Percentiles rank a stretch among this genome's conserved stretches.
phyloP scores from a whole-genome alignment of 2,113 vertebrate species.

The Phycodurus eques region DNA sequence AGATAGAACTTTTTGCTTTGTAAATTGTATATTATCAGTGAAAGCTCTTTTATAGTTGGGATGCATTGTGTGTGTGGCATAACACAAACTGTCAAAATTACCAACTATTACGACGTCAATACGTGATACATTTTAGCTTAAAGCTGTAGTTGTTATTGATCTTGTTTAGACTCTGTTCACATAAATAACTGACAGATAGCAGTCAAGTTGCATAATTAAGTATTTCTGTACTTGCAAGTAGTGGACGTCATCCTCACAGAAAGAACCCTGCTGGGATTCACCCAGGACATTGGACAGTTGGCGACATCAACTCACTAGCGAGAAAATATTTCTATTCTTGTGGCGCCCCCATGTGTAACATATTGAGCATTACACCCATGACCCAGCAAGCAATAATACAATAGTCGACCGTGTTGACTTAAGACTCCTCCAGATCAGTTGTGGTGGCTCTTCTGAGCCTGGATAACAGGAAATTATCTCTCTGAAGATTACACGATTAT shows the following conservation, averaged over 20 bases:
- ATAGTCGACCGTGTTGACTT: background rate
- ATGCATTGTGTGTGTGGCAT: too few species aligned
- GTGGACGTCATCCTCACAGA: conserved; percentile 22
- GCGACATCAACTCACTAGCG: conserved; percentile 5
- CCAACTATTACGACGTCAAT: too few species aligned
- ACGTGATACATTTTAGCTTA: too few species aligned
- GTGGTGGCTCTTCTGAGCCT: background rate
- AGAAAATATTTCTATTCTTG: conserved; percentile 25
- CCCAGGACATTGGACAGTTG: conserved; percentile 32
- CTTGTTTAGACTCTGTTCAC: too few species aligned
- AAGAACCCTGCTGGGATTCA: conserved; percentile 28
- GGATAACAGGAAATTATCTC: background rate
- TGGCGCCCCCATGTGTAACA: conserved; percentile 45
- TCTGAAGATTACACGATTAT: background rate
- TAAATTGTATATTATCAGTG: too few species aligned
- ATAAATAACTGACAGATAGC: conserved; percentile 24
- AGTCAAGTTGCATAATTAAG: conserved; percentile 14
- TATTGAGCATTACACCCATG: background rate
- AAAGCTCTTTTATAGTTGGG: too few species aligned
- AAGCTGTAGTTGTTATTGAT: too few species aligned
- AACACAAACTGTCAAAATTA: too few species aligned
- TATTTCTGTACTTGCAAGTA: conserved; percentile 25
- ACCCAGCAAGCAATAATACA: background rate
- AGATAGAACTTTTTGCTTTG: too few species aligned
- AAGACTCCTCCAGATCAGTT: background rate